These are phyloP conservation scores for Electrona antarctica DNA, from an alignment of 2,113 vertebrate species.

Conservation along the genomic window DNA sequence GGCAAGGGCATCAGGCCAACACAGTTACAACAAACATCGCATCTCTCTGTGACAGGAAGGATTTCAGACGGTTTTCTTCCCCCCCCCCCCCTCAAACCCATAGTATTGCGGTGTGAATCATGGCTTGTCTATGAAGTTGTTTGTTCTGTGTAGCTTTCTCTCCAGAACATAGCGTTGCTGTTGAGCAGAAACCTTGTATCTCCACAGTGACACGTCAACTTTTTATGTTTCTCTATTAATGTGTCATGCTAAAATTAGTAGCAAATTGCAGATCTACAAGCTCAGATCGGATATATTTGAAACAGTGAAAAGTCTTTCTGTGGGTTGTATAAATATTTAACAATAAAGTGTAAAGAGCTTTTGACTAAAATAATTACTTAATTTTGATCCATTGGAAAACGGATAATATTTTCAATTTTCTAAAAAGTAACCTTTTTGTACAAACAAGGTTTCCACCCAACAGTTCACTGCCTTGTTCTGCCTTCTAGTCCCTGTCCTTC, in stretches of 20 bases:
- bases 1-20: not conserved
- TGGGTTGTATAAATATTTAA: no score
- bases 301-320: no score
- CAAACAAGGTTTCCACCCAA: not conserved
- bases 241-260: no score
- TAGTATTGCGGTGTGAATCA: conserved; percentile 17
- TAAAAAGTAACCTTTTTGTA: not conserved
- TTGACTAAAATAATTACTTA: no score
- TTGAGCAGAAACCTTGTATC: no score
- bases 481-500: conserved; percentile 4
- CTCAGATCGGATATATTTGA: no score
- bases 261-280: no score
- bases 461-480: not conserved
- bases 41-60: not conserved
- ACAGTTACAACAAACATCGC: conserved; percentile 3
- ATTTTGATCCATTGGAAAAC: no score
- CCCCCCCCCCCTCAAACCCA: not conserved
- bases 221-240: no score
- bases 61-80: not conserved
- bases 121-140: no score
- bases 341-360: no score
- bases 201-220: no score
- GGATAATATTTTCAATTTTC: not conserved
- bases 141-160: not conserved
- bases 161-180: not conserved